Evolutionary conservation across 2,888 invertebrate genomes (phyloP).

Genomic region (Orthonevra nobilis): DNA sequence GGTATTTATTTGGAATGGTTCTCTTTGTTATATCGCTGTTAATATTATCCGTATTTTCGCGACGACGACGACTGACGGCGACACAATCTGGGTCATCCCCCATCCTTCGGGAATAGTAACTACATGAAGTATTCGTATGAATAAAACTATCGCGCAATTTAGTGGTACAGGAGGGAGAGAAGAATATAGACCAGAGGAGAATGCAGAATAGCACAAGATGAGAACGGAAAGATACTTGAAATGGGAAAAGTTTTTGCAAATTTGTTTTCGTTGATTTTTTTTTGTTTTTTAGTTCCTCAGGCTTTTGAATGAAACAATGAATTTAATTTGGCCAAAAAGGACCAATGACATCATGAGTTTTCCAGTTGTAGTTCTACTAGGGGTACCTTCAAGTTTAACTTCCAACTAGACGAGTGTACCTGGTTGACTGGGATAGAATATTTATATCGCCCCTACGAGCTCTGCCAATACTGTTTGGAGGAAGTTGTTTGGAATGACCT

Average conservation of each 20-base stretch:
- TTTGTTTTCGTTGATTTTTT: conserved; percentile 43
- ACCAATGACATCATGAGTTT: conserved; percentile 53
- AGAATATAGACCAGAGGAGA: conserved; percentile 13
- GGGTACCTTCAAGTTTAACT: conserved; percentile 5
- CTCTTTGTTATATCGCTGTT: conserved; percentile 53
- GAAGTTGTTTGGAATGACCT: conserved; percentile 38
- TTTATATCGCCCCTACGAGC: conserved; percentile 53
- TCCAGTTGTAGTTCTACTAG: background rate
- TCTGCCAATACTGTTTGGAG: conserved; percentile 8
- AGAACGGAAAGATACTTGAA: conserved; percentile 52
- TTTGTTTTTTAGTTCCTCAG: background rate
- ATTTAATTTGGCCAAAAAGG: conserved; percentile 62
- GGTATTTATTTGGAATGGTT: conserved; percentile 51
- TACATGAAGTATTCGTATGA: conserved; percentile 28
- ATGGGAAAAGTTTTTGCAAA: conserved; percentile 65
- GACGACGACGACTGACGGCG: too few relatives aligned
- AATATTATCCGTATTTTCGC: conserved; percentile 68
- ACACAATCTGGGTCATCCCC: conserved; percentile 62
- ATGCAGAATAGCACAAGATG: conserved; percentile 14
- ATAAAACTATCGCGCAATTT: conserved; percentile 55
- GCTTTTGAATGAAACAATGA: conserved; percentile 61
- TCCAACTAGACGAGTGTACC: background rate
- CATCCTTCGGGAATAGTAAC: conserved; percentile 38
- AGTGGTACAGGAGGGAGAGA: background rate
- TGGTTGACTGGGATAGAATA: conserved; percentile 32